These are phyloP conservation scores for Drosophila watanabei DNA, from an alignment of 1,140 invertebrate genomes.

Conservation along the genomic window DNA sequence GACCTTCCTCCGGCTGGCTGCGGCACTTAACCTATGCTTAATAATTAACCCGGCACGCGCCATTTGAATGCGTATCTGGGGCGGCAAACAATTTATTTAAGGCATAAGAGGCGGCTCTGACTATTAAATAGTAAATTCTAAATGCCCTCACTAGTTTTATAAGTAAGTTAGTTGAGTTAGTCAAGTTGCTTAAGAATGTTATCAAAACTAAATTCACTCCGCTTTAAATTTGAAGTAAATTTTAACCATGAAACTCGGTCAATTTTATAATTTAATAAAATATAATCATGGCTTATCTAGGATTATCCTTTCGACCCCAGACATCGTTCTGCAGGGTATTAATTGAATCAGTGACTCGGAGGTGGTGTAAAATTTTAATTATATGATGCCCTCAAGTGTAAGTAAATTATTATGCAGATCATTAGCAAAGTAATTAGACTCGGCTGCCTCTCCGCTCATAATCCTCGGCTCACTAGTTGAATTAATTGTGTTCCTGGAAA, in stretches of 20 bases:
- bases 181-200: not conserved
- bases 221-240: not conserved
- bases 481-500: slow-evolving; percentile 73
- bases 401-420: slow-evolving; percentile 78
- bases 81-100: slow-evolving; percentile 56
- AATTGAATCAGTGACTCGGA: slow-evolving; percentile 31
- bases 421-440: slow-evolving; percentile 74
- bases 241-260: not conserved
- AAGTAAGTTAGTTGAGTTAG: not conserved
- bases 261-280: not conserved
- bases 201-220: not conserved
- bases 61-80: slow-evolving; percentile 68
- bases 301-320: not conserved
- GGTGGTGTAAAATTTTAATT: slow-evolving; percentile 58
- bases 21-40: slow-evolving; percentile 66
- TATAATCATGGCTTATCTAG: not conserved
- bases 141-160: not conserved
- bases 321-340: slow-evolving; percentile 13
- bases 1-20: slow-evolving; percentile 20
- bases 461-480: slow-evolving; percentile 53
- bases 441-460: slow-evolving; percentile 12
- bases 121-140: not conserved
- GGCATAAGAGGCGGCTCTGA: not conserved
- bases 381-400: slow-evolving; percentile 68
- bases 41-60: slow-evolving; percentile 65